Percentiles rank a stretch among this genome's conserved stretches.
These are phyloP conservation scores for Oreohelix idahoensis DNA, from an alignment of 1,140 invertebrate genomes.

Conservation along the genomic window DNA sequence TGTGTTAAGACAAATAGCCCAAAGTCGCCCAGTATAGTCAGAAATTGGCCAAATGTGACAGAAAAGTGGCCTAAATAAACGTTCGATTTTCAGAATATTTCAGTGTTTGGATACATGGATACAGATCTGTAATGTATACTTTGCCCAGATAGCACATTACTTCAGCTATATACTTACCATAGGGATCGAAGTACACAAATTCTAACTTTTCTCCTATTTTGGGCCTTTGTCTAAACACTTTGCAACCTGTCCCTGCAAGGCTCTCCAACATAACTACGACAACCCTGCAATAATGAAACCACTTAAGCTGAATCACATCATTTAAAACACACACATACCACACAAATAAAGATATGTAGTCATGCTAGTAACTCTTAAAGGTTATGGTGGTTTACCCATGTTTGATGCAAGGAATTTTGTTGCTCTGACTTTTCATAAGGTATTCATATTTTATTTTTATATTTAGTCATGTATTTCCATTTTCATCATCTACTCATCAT, in stretches of 20 bases:
- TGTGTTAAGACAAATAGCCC: background rate
- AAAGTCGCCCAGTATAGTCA: no score
- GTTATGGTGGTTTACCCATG: background rate
- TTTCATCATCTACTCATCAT: no score
- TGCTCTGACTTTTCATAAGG: no score
- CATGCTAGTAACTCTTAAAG: background rate
- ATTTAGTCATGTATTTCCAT: no score
- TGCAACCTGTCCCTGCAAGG: conserved; percentile 82
- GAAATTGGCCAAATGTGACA: no score
- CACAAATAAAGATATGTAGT: background rate
- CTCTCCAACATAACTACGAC: conserved; percentile 85
- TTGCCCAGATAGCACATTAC: background rate
- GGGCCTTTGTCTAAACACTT: conserved; percentile 79
- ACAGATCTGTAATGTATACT: background rate
- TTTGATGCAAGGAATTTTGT: no score
- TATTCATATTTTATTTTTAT: no score
- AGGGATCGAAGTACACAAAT: conserved; percentile 83
- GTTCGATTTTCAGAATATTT: background rate
- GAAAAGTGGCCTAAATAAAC: no score
- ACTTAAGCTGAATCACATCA: background rate
- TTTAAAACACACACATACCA: background rate
- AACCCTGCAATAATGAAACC: conserved; percentile 44
- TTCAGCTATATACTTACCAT: conserved; percentile 77
- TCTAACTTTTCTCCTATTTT: conserved; percentile 85
- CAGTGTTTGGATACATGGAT: background rate